phyloP scores from a whole-genome alignment of 2,797 vertebrate genomes.

The Oreochromis grahami region DNA sequence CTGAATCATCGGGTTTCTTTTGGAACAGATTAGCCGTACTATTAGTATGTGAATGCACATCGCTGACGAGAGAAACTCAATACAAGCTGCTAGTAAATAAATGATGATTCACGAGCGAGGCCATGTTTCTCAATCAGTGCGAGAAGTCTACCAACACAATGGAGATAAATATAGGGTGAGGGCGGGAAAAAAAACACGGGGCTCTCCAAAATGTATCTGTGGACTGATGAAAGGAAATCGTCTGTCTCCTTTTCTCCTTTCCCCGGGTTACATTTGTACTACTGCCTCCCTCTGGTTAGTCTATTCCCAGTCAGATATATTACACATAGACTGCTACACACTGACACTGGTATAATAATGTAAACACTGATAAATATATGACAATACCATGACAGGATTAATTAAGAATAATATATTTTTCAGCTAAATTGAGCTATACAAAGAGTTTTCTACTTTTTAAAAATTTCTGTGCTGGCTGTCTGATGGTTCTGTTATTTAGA shows the following conservation, averaged over 20 bases:
- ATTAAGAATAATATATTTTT: neutral
- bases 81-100: constrained; percentile 61
- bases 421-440: neutral
- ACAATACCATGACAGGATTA: neutral
- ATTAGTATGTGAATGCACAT: constrained; percentile 29
- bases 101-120: constrained; percentile 63
- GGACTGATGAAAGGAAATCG: constrained; percentile 24
- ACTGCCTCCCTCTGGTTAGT: constrained; percentile 64
- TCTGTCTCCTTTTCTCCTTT: constrained; percentile 34
- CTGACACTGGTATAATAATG: neutral
- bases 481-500: neutral
- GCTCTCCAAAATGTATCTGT: constrained; percentile 19
- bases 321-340: neutral
- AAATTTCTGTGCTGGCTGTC: neutral
- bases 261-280: constrained; percentile 50
- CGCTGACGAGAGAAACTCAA: constrained; percentile 42
- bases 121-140: constrained; percentile 75
- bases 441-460: neutral
- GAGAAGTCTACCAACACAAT: constrained; percentile 65
- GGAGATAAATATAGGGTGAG: constrained; percentile 63
- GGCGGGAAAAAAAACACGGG: neutral
- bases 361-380: neutral
- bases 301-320: constrained; percentile 31
- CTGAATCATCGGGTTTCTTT: constrained; percentile 46
- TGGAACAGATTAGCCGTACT: constrained; percentile 24